Percentiles rank a stretch among this genome's conserved stretches.
These are phyloP conservation scores for Nephrocerus scutellatus DNA, from an alignment of 2,888 invertebrate genomes.

Conservation along the genomic window DNA sequence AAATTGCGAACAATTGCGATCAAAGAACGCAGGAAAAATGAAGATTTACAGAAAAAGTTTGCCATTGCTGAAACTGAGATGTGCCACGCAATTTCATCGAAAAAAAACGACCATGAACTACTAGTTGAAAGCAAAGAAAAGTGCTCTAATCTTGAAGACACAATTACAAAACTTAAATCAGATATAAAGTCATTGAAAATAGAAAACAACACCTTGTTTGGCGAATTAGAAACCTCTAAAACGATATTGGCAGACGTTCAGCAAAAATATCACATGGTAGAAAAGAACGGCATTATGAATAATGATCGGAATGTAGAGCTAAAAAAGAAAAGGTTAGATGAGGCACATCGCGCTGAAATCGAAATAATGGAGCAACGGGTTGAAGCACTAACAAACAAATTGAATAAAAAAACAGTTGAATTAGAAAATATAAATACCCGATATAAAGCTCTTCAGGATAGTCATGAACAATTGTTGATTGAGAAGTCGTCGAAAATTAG, in stretches of 20 bases:
- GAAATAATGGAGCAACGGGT: conserved; percentile 50
- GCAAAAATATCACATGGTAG: conserved; percentile 44
- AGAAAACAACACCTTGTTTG: conserved; percentile 51
- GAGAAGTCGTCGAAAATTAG: conserved; percentile 60
- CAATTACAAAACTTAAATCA: conserved; percentile 36
- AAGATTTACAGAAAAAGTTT: conserved; percentile 53
- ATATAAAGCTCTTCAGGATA: conserved; percentile 54
- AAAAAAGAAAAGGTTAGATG: conserved; percentile 48
- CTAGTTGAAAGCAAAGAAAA: conserved; percentile 50
- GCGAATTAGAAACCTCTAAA: conserved; percentile 52
- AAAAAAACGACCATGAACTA: conserved; percentile 58
- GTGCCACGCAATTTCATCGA: conserved; percentile 53
- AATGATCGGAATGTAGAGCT: conserved; percentile 38
- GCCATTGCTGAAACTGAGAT: conserved; percentile 55
- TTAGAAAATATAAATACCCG: conserved; percentile 51
- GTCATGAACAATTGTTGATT: conserved; percentile 55
- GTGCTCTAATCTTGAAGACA: conserved; percentile 40
- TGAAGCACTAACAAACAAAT: conserved; percentile 43
- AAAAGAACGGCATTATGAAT: conserved; percentile 35
- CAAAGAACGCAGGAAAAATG: conserved; percentile 31
- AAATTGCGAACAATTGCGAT: conserved; percentile 42
- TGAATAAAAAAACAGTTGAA: conserved; percentile 50
- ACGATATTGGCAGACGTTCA: conserved; percentile 50
- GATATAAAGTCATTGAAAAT: conserved; percentile 45
- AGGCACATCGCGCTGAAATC: conserved; percentile 48